Base-by-base conservation (phyloP, 2,888 invertebrate species). In the Eucriotettix oculatus region DNA sequence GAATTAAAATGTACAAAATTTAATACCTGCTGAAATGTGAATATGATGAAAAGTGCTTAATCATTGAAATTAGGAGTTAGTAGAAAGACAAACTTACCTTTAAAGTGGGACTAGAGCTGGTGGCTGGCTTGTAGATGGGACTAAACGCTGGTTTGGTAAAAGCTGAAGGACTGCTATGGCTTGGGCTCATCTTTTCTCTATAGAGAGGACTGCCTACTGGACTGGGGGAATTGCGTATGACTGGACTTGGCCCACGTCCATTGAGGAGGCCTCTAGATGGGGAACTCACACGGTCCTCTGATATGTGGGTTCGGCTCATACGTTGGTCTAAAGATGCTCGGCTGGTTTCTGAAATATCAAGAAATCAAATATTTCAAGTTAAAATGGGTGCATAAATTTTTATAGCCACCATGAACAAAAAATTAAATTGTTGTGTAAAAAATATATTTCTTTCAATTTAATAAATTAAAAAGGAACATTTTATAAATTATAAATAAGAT, bases 241-340 rank as follows among this genome's bases (percentile, higher is more conserved):
- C 40, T 55, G 61, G 52, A 54, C 63, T 58, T 59, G 63, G 52
- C 16, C 58, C 57, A 10, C 62, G 52, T 9, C 64, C 64, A 57
- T 64, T 64, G 16, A 59, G 56, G 16, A 62, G 54, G 14, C 56
- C 57, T 2, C 61, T 52, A n/a, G 61, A 60, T 9, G 63, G 63
- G 1, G 63, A 63, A 29, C 58, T 53, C 16, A 60, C 52, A 7
- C 62, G 61, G 14, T 62, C 61, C 44, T 65, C 65, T 10, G 54
- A 16, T 10, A 65, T 57, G 58, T 65, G 63, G 10, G 62, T 58
- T n/a, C 61, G 60, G 40, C 58, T 63, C 9, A 64, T 60, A 9
- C 62, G 61, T 56, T 62, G 62, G 14, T 64, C 64, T 41, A 64
- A 17, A 41, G 63, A 60, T 7, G 62, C 58, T 10, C 58, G 61